These are phyloP conservation scores for Megaceryle torquata DNA, from an alignment of 2,113 vertebrate species.

Conservation along the genomic window DNA sequence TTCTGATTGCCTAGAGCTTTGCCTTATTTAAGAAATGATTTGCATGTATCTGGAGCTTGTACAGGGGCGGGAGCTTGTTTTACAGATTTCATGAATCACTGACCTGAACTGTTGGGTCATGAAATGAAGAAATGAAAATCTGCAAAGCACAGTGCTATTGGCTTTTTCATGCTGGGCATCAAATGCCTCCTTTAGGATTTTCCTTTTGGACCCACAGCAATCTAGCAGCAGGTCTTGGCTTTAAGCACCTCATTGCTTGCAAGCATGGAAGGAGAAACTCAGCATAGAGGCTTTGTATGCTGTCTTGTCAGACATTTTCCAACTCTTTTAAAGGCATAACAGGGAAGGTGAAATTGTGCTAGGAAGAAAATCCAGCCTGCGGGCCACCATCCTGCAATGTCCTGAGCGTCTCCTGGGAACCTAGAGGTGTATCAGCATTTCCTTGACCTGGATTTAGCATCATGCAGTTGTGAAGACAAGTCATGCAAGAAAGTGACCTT, in stretches of 20 bases:
- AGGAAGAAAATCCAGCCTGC: not conserved
- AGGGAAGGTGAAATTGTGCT: not conserved
- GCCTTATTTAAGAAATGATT: not conserved
- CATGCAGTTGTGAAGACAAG: not conserved
- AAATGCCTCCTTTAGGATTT: not conserved
- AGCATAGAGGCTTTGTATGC: rapidly evolving
- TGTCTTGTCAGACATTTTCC: not conserved
- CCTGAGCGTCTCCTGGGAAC: not conserved
- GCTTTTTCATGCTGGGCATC: not conserved
- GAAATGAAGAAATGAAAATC: conserved; percentile 15
- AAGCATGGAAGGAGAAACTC: not conserved
- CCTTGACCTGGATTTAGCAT: not conserved
- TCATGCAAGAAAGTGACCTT: not conserved
- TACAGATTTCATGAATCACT: conserved; percentile 12
- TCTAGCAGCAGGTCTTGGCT: not conserved
- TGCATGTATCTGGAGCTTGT: not conserved
- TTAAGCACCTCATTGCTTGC: not conserved
- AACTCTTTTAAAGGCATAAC: not conserved
- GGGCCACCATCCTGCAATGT: not conserved
- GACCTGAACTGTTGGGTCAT: not conserved
- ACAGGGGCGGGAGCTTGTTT: not conserved
- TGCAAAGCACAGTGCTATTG: not conserved
- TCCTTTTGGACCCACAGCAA: not conserved
- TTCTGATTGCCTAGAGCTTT: not conserved
- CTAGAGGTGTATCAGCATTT: not conserved